Evolutionary conservation across 2,888 invertebrate species (phyloP).

Genomic region (Lepidochitona cinerea): DNA sequence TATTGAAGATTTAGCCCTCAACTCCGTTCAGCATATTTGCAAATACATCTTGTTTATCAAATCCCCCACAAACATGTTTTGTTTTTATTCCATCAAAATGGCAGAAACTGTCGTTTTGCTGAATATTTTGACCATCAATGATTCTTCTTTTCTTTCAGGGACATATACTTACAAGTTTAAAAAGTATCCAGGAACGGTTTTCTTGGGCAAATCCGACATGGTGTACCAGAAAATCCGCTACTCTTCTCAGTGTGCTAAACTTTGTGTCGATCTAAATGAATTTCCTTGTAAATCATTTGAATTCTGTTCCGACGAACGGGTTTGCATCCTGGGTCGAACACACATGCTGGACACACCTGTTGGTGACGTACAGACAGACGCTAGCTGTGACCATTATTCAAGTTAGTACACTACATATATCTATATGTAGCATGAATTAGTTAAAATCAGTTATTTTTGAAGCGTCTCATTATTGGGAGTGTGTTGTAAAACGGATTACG

Average conservation of each 20-base stretch:
- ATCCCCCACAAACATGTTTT: too few relatives aligned
- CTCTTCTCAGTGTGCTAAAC: conserved; percentile 42
- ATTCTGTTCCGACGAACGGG: conserved; percentile 30
- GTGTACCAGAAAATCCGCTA: conserved; percentile 22
- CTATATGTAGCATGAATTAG: too few relatives aligned
- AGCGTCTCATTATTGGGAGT: too few relatives aligned
- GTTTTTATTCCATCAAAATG: too few relatives aligned
- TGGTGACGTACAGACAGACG: conserved; percentile 12
- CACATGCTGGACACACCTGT: conserved; percentile 34
- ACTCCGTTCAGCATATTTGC: too few relatives aligned
- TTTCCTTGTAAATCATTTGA: conserved; percentile 41
- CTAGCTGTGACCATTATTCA: conserved; percentile 38
- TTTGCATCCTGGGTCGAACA: conserved; percentile 31
- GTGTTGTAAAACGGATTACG: too few relatives aligned
- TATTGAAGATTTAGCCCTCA: too few relatives aligned
- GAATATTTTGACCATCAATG: background rate
- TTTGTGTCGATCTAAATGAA: conserved; percentile 29
- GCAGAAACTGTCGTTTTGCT: background rate
- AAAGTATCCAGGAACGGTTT: conserved; percentile 33
- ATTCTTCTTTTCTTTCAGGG: conserved; percentile 29
- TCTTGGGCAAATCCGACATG: conserved; percentile 32
- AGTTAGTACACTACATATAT: too few relatives aligned
- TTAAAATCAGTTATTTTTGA: too few relatives aligned
- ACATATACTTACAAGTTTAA: conserved; percentile 42
- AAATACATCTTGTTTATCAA: too few relatives aligned